phyloP scores from a whole-genome alignment of 2,113 vertebrate genomes.

The Tragelaphus strepsiceros region DNA sequence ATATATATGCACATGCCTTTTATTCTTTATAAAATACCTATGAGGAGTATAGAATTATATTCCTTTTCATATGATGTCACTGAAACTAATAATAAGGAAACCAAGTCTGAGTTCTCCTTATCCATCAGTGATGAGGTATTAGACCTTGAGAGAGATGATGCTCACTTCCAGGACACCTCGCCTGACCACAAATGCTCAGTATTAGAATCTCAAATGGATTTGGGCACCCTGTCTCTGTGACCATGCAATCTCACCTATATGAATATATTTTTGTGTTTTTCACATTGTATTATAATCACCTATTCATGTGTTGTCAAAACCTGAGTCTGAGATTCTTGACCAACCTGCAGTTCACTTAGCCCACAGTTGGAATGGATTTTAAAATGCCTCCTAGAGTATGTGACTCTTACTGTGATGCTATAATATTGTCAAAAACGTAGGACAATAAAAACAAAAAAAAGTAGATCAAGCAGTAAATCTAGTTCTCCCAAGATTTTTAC shows the following conservation, averaged over 20 bases:
- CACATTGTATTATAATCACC: not conserved
- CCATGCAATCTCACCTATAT: not conserved
- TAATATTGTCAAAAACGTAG: not conserved
- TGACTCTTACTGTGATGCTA: not conserved
- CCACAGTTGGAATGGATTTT: not conserved
- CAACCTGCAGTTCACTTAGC: not conserved
- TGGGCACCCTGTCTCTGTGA: not conserved
- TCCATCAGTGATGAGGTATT: not conserved
- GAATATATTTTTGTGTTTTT: not conserved
- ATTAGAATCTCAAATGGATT: not conserved
- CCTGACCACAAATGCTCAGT: not conserved
- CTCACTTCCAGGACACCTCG: not conserved
- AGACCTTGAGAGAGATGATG: not conserved
- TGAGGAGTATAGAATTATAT: not conserved
- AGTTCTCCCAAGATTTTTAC: not conserved
- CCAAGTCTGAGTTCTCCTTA: not conserved
- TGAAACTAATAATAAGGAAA: not conserved
- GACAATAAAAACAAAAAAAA: not conserved
- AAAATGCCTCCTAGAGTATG: not conserved
- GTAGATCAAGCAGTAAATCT: not conserved
- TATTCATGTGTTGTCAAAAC: not conserved
- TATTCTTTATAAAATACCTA: not conserved
- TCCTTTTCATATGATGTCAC: not conserved
- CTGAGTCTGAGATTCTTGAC: not conserved
- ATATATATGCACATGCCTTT: not conserved